A percentile compares a stretch with the other conserved stretches of the same genome.
Evolutionary conservation across 1,140 invertebrate genomes (phyloP).

Genomic region (Leptopilina clavipes): DNA sequence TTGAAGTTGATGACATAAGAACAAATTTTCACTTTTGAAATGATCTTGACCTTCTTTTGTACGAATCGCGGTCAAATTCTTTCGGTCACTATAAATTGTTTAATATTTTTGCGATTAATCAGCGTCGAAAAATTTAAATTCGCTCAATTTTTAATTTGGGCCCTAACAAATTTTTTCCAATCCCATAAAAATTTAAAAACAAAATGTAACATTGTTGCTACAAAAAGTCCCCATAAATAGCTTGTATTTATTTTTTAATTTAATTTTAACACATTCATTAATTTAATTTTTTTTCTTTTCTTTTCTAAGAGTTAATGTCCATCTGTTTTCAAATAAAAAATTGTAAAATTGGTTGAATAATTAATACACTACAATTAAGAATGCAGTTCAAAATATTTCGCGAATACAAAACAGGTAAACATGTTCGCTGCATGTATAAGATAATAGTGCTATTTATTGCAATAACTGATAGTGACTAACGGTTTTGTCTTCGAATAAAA

Average conservation of each 20-base stretch:
- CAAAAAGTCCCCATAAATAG: too few relatives aligned
- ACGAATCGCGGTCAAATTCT: conserved; percentile 4
- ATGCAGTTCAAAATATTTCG: neutral
- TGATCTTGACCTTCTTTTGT: neutral
- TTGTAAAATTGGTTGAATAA: too few relatives aligned
- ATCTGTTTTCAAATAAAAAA: too few relatives aligned
- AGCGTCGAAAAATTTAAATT: neutral
- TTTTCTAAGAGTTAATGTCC: too few relatives aligned
- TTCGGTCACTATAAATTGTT: neutral
- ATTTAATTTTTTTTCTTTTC: too few relatives aligned
- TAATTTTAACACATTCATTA: too few relatives aligned
- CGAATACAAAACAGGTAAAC: neutral
- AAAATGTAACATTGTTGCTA: too few relatives aligned
- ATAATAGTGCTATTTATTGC: neutral
- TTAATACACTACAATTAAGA: too few relatives aligned
- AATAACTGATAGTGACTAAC: neutral
- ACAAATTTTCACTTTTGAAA: neutral
- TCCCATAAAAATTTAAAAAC: too few relatives aligned
- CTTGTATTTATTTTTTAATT: too few relatives aligned
- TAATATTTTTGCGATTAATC: conserved; percentile 1
- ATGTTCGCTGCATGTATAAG: neutral
- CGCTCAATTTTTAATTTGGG: too few relatives aligned
- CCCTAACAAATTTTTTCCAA: too few relatives aligned
- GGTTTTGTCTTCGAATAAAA: neutral
- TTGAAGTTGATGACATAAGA: neutral